phyloP scores from a whole-genome alignment of 2,888 invertebrate species.

The Alcis repandata region DNA sequence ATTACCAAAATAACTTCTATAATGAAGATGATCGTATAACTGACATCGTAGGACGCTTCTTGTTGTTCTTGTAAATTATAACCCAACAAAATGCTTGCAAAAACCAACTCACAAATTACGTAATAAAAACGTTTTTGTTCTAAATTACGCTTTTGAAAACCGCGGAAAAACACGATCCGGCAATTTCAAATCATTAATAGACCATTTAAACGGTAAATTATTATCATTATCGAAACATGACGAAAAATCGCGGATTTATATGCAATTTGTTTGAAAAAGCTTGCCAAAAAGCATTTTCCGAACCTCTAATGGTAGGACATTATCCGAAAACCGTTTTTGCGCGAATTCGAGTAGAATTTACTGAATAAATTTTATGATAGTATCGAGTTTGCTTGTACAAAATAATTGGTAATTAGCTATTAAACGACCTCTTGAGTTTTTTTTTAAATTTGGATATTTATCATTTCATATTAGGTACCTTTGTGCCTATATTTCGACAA shows the following conservation, averaged over 20 bases:
- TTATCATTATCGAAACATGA: constrained; percentile 54
- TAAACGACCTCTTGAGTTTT: no score
- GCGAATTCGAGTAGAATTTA: constrained; percentile 74
- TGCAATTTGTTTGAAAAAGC: constrained; percentile 60
- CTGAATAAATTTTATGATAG: constrained; percentile 70
- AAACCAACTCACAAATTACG: no score
- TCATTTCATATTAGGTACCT: no score
- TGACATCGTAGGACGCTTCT: no score
- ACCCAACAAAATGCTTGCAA: no score
- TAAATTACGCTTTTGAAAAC: constrained; percentile 38
- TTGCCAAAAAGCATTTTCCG: constrained; percentile 69
- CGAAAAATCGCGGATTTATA: constrained; percentile 52
- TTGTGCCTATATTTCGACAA: no score
- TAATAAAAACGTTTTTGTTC: neutral
- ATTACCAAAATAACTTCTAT: no score
- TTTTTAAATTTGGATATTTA: no score
- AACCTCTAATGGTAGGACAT: constrained; percentile 76
- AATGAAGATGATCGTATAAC: no score
- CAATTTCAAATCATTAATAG: constrained; percentile 50
- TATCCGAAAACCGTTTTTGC: constrained; percentile 78
- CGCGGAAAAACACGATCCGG: constrained; percentile 48
- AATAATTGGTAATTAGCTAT: neutral
- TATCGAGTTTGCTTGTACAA: constrained; percentile 25
- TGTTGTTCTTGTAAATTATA: no score
- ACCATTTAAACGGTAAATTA: constrained; percentile 49